Conservation (phyloP, 2,888 invertebrate species). For the Quadriops clusia region DNA sequence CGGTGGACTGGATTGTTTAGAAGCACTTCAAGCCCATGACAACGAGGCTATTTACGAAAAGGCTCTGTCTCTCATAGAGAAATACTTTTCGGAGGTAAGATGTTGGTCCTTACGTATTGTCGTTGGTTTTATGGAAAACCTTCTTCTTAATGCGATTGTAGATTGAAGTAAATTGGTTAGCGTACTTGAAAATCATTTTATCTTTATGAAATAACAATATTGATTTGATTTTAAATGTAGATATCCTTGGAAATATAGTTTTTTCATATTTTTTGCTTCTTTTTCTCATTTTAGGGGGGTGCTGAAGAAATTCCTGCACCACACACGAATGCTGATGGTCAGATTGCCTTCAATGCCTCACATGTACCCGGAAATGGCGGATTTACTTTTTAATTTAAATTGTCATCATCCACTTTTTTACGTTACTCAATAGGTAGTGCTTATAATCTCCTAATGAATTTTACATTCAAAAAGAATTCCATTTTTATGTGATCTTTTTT, state of each 20-base stretch:
- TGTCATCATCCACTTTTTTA: not conserved
- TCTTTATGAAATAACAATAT: not conserved
- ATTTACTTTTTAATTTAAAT: constrained; percentile 24
- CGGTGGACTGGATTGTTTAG: constrained; percentile 83
- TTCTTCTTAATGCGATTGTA: too few relatives aligned
- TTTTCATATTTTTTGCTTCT: not conserved
- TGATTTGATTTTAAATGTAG: not conserved
- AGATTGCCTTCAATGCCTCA: constrained; percentile 29
- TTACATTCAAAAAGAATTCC: too few relatives aligned
- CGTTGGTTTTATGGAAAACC: constrained; percentile 2
- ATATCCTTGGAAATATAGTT: too few relatives aligned
- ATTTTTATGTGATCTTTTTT: too few relatives aligned
- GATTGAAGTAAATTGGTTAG: too few relatives aligned
- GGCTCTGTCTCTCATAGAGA: constrained; percentile 33
- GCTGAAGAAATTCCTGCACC: constrained; percentile 22
- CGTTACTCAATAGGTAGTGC: too few relatives aligned
- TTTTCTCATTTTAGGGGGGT: constrained; percentile 19
- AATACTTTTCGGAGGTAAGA: constrained; percentile 33
- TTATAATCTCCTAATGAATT: too few relatives aligned
- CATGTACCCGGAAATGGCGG: too few relatives aligned
- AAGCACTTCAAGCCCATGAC: constrained; percentile 78
- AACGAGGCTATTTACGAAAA: constrained; percentile 63
- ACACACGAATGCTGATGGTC: constrained; percentile 24
- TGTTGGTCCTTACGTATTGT: constrained; percentile 3
- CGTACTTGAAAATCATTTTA: too few relatives aligned